Percentiles rank a stretch among this genome's conserved stretches.
These are phyloP conservation scores for Drosophila kanekoi DNA, from an alignment of 2,888 invertebrate species.

Conservation along the genomic window DNA sequence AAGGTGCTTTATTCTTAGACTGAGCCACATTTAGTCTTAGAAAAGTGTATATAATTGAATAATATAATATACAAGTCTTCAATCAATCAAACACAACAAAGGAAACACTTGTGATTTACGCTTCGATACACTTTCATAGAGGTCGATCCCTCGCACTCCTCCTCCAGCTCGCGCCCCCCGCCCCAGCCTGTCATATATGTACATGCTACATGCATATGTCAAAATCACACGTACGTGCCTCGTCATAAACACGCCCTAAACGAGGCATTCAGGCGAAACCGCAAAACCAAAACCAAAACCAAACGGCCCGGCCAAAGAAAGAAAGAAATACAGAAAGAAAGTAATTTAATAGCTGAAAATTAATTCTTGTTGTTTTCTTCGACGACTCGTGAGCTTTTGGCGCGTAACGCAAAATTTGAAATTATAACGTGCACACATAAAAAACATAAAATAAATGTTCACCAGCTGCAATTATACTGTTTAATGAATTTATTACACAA, in stretches of 20 bases:
- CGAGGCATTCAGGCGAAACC: conserved; percentile 72
- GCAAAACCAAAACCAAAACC: conserved; percentile 47
- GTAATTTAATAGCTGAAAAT: conserved; percentile 52
- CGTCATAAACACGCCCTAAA: conserved; percentile 74
- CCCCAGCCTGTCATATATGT: too few relatives aligned
- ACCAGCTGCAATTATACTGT: conserved; percentile 72
- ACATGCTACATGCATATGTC: conserved; percentile 9
- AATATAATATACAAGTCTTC: conserved; percentile 16
- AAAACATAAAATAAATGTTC: conserved; percentile 51
- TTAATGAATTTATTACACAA: conserved; percentile 79
- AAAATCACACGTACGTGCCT: conserved; percentile 73
- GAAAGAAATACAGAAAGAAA: conserved; percentile 51
- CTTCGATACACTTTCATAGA: conserved; percentile 12
- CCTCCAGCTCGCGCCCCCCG: too few relatives aligned
- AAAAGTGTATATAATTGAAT: conserved; percentile 7
- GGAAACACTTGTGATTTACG: conserved; percentile 13
- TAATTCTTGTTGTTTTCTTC: conserved; percentile 53
- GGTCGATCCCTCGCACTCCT: conserved; percentile 8
- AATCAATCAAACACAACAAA: conserved; percentile 16
- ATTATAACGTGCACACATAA: conserved; percentile 31
- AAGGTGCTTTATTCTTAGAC: conserved; percentile 58
- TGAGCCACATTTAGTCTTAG: conserved; percentile 33
- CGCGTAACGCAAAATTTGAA: conserved; percentile 46
- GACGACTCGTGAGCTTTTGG: conserved; percentile 37
- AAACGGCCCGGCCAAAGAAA: conserved; percentile 31